phyloP scores from a whole-genome alignment of 2,113 vertebrate genomes.

The Podarcis cretensis region DNA sequence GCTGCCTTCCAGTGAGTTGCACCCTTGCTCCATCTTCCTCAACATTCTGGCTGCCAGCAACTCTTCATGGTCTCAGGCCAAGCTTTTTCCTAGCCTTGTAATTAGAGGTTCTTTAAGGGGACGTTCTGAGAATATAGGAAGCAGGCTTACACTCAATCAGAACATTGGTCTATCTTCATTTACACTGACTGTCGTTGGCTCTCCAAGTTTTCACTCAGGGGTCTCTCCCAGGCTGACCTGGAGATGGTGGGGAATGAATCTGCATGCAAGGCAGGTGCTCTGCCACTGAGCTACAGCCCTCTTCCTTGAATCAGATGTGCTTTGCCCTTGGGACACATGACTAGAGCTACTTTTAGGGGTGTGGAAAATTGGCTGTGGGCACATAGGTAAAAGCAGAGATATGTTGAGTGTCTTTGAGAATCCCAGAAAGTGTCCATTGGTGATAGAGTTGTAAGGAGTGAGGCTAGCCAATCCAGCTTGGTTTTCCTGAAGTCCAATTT shows the following conservation, averaged over 20 bases:
- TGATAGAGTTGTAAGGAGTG: not conserved
- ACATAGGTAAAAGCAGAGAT: not conserved
- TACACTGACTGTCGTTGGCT: too few species aligned
- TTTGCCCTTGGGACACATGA: not conserved
- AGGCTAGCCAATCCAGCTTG: not conserved
- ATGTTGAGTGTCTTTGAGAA: not conserved
- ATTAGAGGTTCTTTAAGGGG: not conserved
- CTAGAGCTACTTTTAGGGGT: too few species aligned
- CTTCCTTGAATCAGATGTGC: not conserved
- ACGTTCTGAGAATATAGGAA: not conserved
- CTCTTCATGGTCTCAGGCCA: not conserved
- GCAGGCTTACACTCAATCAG: too few species aligned
- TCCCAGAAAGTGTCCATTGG: not conserved
- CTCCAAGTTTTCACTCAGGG: too few species aligned
- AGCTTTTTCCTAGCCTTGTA: not conserved
- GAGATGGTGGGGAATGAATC: not conserved
- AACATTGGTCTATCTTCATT: too few species aligned
- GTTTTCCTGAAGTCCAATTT: not conserved
- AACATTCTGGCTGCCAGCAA: too few species aligned
- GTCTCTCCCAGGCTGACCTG: too few species aligned
- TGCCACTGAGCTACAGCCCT: too few species aligned
- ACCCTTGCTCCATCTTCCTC: too few species aligned
- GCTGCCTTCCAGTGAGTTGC: not conserved
- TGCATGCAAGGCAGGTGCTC: too few species aligned
- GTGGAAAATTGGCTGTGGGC: not conserved